phyloP scores from a whole-genome alignment of 2,888 invertebrate genomes.

The Dimorphilus gyrociliatus region DNA sequence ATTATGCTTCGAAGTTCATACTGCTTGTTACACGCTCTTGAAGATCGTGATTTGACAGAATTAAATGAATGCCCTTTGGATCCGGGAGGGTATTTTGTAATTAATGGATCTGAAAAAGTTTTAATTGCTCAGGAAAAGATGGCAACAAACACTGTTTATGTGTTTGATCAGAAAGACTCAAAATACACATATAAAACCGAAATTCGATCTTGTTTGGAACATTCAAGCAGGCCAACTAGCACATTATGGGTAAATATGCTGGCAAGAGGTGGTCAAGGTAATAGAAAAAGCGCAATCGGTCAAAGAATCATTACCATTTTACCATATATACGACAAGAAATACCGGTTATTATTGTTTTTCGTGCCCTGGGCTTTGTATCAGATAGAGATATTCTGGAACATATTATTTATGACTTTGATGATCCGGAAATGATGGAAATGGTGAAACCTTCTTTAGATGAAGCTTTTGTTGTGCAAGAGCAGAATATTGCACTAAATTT shows the following conservation, averaged over 20 bases:
- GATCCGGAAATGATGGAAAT: slow-evolving; percentile 99
- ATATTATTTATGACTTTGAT: slow-evolving; percentile 99
- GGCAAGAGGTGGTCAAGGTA: slow-evolving; percentile 89
- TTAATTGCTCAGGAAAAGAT: slow-evolving; percentile 99
- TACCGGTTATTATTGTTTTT: slow-evolving; percentile 99
- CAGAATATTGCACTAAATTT: slow-evolving; percentile 93
- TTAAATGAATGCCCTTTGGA: slow-evolving; percentile 97
- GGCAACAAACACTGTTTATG: slow-evolving; percentile 99
- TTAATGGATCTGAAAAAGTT: slow-evolving; percentile 96
- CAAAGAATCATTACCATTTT: slow-evolving; percentile 93
- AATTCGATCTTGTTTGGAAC: slow-evolving; percentile 81
- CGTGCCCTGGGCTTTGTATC: slow-evolving; percentile 97
- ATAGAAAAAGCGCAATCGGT: slow-evolving; percentile 96
- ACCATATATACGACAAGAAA: slow-evolving; percentile 97
- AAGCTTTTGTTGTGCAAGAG: slow-evolving; percentile 98
- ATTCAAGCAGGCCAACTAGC: slow-evolving; percentile 79
- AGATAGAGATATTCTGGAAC: slow-evolving; percentile 94
- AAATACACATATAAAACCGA: slow-evolving; percentile 98
- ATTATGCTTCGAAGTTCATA: slow-evolving; percentile 98
- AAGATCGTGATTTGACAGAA: slow-evolving; percentile 97
- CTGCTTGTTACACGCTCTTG: slow-evolving; percentile 77
- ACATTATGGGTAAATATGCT: slow-evolving; percentile 99
- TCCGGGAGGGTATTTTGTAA: slow-evolving; percentile 98
- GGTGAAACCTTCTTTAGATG: slow-evolving; percentile 95
- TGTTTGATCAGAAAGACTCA: slow-evolving; percentile 97